Conservation (phyloP, 2,113 vertebrate genomes). For the Daphoenositta chrysoptera region DNA sequence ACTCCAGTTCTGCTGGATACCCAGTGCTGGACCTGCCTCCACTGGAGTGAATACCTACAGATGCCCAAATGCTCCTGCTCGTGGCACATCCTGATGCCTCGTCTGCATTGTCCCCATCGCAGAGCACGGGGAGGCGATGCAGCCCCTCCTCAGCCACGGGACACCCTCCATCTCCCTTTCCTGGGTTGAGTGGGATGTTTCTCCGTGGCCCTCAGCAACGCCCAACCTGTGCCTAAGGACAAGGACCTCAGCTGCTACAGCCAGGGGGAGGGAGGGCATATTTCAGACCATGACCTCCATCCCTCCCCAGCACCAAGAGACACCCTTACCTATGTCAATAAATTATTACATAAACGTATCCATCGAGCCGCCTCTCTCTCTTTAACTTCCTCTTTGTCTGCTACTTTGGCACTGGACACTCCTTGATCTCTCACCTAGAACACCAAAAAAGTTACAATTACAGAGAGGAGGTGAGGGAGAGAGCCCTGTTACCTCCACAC, state of each 20-base stretch:
- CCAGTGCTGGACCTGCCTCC: neutral
- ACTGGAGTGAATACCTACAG: neutral
- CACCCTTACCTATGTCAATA: neutral
- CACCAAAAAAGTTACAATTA: neutral
- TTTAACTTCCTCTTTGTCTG: neutral
- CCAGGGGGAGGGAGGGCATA: neutral
- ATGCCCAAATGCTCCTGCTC: neutral
- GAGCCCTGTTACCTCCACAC: too few species aligned
- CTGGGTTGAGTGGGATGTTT: rapidly evolving
- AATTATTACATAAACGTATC: neutral
- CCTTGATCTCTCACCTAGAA: neutral
- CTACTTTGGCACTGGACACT: neutral
- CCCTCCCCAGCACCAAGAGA: neutral
- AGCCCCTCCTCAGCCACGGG: neutral
- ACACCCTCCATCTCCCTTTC: neutral
- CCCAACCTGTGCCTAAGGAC: neutral
- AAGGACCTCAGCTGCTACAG: neutral
- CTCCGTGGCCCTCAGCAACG: rapidly evolving
- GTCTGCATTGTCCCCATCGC: neutral
- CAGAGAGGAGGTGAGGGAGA: neutral
- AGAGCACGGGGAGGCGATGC: rapidly evolving
- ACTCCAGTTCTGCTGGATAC: neutral
- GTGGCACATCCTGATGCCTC: neutral
- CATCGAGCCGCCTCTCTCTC: neutral
- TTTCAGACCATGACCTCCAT: neutral